Evolutionary conservation across 2,113 vertebrate genomes (phyloP).

Genomic region (Thermophis baileyi): DNA sequence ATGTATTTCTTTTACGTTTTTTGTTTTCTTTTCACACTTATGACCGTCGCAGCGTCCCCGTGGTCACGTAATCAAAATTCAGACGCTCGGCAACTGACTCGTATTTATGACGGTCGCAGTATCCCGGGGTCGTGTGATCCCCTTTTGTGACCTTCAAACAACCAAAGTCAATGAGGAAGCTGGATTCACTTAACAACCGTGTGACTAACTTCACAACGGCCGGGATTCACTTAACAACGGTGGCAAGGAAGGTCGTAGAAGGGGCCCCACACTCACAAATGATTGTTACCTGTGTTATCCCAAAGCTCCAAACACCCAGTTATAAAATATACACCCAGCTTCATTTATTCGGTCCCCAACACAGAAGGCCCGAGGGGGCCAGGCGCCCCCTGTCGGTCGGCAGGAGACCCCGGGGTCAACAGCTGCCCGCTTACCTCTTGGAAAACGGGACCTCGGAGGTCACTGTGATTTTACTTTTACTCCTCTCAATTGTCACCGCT

Average conservation of each 20-base stretch:
- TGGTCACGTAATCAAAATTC: too few species aligned
- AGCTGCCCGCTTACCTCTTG: conserved; percentile 79
- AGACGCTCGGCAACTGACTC: not conserved
- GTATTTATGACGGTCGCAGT: not conserved
- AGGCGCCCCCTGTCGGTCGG: too few species aligned
- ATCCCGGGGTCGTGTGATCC: rapidly evolving
- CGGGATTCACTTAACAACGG: too few species aligned
- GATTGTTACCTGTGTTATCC: not conserved
- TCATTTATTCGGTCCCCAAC: not conserved
- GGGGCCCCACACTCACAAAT: not conserved
- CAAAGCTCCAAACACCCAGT: not conserved
- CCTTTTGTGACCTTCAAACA: not conserved
- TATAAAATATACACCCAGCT: not conserved
- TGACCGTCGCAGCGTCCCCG: rapidly evolving
- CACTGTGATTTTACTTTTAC: conserved; percentile 96
- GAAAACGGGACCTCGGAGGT: conserved; percentile 96
- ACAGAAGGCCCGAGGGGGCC: too few species aligned
- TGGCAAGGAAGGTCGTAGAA: not conserved
- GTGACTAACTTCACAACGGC: too few species aligned
- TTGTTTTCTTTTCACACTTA: too few species aligned
- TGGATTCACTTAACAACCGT: not conserved
- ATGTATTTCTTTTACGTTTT: too few species aligned
- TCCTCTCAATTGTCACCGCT: conserved; percentile 91
- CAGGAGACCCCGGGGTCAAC: not conserved
- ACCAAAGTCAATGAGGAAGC: too few species aligned